Evolutionary conservation across 2,888 invertebrate species (phyloP).

Genomic region (Cenopis cana): DNA sequence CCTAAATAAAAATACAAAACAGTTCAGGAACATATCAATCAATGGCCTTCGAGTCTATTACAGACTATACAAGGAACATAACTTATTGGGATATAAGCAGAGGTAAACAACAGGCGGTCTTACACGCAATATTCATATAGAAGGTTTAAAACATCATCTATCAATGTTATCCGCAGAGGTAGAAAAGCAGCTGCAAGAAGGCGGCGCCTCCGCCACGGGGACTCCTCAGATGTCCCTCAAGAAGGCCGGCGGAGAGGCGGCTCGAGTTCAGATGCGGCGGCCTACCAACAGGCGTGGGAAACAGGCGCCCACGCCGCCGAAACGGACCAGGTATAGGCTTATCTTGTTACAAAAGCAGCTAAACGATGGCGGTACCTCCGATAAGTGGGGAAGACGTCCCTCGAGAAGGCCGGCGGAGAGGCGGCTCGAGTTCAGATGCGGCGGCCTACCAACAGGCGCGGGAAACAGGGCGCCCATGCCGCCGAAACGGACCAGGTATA

Average conservation of each 20-base stretch:
- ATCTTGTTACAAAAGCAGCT: constrained; percentile 83
- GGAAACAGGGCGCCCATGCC: constrained; percentile 98
- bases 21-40: no score
- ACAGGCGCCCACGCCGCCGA: constrained; percentile 97
- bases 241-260: constrained; percentile 70
- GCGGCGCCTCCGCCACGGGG: constrained; percentile 76
- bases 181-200: constrained; percentile 95
- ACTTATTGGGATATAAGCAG: no score
- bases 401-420: constrained; percentile 63
- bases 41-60: no score
- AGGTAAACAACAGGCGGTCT: no score
- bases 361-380: constrained; percentile 85
- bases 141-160: no score
- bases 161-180: constrained; percentile 87
- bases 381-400: constrained; percentile 84
- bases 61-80: no score
- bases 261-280: constrained; percentile 93
- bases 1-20: no score
- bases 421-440: constrained; percentile 92
- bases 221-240: constrained; percentile 85
- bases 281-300: constrained; percentile 96
- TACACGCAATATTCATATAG: no score
- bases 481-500: constrained; percentile 96
- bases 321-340: constrained; percentile 92
- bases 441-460: constrained; percentile 93